These are phyloP conservation scores for Brienomyrus longianalis DNA, from an alignment of 2,113 vertebrate species.

Conservation along the genomic window DNA sequence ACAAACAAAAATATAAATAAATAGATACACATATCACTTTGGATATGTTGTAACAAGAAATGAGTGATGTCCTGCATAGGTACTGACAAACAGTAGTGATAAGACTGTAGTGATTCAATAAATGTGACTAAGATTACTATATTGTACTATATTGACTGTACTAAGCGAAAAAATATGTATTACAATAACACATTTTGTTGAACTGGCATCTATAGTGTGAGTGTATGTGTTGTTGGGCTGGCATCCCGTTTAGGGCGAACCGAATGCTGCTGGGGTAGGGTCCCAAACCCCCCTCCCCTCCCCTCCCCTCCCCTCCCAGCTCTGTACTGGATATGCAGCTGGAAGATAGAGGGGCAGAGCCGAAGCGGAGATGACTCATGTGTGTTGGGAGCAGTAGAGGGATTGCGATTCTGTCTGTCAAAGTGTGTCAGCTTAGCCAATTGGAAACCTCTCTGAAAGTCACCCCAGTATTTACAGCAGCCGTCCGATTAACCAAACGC, in stretches of 20 bases:
- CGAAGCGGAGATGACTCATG: background rate
- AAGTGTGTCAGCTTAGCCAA: background rate
- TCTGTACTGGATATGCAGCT: background rate
- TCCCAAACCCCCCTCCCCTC: background rate
- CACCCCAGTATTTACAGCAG: background rate
- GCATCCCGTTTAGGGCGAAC: background rate
- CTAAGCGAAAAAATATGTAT: background rate
- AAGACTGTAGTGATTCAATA: background rate
- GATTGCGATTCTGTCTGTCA: background rate
- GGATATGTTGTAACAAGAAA: background rate
- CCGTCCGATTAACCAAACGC: background rate
- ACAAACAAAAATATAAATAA: background rate
- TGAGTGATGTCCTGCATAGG: background rate
- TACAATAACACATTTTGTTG: background rate
- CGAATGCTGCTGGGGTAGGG: background rate
- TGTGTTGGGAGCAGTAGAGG: background rate
- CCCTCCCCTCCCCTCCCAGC: background rate
- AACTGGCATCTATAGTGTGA: background rate
- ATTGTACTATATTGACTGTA: background rate
- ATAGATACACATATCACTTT: background rate
- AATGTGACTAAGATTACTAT: background rate
- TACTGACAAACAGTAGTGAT: background rate
- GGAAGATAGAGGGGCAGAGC: background rate
- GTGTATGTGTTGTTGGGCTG: background rate
- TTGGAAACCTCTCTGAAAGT: background rate